Evolutionary conservation across 2,888 invertebrate genomes (phyloP).

Genomic region (Leptopilina syphax): DNA sequence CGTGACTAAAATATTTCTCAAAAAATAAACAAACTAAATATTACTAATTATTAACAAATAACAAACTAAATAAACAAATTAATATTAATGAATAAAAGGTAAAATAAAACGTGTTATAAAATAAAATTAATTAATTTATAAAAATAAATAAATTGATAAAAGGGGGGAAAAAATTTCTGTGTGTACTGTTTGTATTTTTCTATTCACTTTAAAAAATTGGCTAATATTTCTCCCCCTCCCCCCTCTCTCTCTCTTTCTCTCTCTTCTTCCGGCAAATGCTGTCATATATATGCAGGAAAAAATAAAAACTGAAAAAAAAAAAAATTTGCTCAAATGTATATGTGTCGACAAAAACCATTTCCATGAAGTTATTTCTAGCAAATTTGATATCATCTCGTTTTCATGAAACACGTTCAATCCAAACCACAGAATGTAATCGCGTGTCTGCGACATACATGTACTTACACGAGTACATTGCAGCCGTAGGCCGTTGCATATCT

Average conservation of each 20-base stretch:
- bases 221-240: not conserved
- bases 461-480: conserved; percentile 21
- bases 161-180: too few species aligned
- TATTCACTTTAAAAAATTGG: too few species aligned
- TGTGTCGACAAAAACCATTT: not conserved
- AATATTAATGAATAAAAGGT: too few species aligned
- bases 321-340: not conserved
- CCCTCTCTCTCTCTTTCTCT: not conserved
- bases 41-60: too few species aligned
- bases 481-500: conserved; percentile 24
- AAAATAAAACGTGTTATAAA: too few species aligned
- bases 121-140: too few species aligned
- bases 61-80: too few species aligned
- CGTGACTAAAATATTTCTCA: not conserved
- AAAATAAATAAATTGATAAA: too few species aligned
- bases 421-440: conserved; percentile 21
- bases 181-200: too few species aligned
- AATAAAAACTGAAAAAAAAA: not conserved
- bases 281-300: conserved; percentile 12
- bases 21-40: not conserved
- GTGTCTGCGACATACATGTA: conserved; percentile 19
- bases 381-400: conserved; percentile 33
- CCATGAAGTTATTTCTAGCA: conserved; percentile 18
- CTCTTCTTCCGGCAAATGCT: not conserved
- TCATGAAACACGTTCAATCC: conserved; percentile 9